Conservation (phyloP, 2,888 invertebrate genomes). For the Steinernema carpocapsae region DNA sequence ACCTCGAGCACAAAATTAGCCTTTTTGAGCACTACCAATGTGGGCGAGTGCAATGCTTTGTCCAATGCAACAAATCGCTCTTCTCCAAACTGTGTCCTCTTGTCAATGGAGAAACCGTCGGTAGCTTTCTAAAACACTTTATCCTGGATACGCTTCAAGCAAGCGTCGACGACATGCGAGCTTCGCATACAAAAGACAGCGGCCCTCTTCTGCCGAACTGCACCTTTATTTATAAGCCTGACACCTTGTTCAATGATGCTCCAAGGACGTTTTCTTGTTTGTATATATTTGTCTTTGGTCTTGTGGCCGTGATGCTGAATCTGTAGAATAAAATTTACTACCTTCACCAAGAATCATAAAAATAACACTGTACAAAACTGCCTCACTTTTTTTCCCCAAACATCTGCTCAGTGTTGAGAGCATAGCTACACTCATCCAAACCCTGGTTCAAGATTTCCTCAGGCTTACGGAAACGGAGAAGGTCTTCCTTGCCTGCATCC, state of each 20-base stretch:
- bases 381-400: not conserved
- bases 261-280: not conserved
- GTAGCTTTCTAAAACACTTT: not conserved
- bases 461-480: not conserved
- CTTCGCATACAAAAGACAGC: not conserved
- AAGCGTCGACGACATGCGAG: conserved; percentile 12
- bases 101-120: not conserved
- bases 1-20: conserved; percentile 26
- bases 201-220: conserved; percentile 30
- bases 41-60: conserved; percentile 9
- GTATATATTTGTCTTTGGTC: conserved; percentile 18
- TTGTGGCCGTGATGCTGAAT: not conserved
- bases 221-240: conserved; percentile 17
- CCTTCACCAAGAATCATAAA: too few relatives aligned
- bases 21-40: conserved; percentile 14
- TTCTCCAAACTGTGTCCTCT: conserved; percentile 24
- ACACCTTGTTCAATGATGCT: conserved; percentile 8
- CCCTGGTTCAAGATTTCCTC: conserved; percentile 12
- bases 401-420: conserved; percentile 13
- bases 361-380: not conserved
- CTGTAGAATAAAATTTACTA: too few relatives aligned
- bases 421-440: conserved; percentile 14
- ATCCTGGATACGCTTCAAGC: conserved; percentile 12
- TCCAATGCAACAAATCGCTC: conserved; percentile 8
- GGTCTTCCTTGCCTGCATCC: conserved; percentile 19